Evolutionary conservation across 2,888 invertebrate genomes (phyloP).

Genomic region (Folsomia manolachei): DNA sequence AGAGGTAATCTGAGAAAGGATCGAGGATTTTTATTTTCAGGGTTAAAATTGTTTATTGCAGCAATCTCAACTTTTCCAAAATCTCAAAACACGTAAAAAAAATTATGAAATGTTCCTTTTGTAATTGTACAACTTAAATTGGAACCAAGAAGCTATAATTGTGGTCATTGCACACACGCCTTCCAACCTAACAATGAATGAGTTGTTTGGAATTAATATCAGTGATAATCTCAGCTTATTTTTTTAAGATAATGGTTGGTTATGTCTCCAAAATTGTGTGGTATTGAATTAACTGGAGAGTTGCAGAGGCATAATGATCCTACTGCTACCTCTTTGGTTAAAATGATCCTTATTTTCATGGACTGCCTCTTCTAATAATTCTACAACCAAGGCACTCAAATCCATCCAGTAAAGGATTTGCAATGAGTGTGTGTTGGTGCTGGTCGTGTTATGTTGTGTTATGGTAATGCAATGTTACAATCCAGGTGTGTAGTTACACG

Average conservation of each 20-base stretch:
- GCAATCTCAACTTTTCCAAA: neutral
- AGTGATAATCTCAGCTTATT: constrained; percentile 17
- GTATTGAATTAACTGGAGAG: constrained; percentile 34
- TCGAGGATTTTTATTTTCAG: too few species aligned
- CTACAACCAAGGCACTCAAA: too few species aligned
- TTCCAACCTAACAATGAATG: neutral
- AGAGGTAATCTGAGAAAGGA: neutral
- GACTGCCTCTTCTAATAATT: constrained; percentile 8
- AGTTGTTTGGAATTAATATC: constrained; percentile 18
- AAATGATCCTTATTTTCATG: constrained; percentile 16
- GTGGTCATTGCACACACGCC: neutral
- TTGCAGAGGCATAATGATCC: constrained; percentile 9
- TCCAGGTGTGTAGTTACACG: neutral
- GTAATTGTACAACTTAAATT: neutral
- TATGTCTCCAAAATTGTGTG: constrained; percentile 32
- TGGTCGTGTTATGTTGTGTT: neutral
- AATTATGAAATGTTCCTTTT: neutral
- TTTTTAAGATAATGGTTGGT: constrained; percentile 27
- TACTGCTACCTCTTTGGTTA: constrained; percentile 17
- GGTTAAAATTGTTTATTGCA: neutral
- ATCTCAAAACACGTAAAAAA: neutral
- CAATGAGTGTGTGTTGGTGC: neutral
- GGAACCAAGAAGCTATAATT: neutral
- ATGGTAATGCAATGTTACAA: neutral
- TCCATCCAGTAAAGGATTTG: neutral